Conservation (phyloP, 2,113 vertebrate species). For the Illadopsis cleaveri region DNA sequence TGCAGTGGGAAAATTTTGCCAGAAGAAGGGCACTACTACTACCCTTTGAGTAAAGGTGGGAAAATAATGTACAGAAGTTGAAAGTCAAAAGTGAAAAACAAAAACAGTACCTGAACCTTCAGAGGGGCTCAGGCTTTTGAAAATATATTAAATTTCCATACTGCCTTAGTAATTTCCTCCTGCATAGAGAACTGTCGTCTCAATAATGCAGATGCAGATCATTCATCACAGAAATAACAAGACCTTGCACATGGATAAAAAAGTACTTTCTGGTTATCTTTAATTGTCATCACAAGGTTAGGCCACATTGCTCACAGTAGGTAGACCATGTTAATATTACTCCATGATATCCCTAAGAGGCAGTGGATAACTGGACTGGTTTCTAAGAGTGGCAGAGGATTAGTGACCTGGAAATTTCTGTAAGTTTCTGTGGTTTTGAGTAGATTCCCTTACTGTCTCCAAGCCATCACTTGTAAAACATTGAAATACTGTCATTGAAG, state of each 20-base stretch:
- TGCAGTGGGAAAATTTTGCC: neutral
- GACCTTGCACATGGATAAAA: neutral
- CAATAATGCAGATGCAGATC: neutral
- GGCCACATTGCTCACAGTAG: neutral
- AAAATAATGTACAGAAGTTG: neutral
- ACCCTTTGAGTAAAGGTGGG: neutral
- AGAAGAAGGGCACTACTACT: neutral
- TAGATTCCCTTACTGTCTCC: neutral
- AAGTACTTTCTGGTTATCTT: neutral
- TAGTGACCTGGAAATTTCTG: neutral
- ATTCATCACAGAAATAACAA: neutral
- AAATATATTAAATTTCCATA: neutral
- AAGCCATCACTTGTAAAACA: neutral
- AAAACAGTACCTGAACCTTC: neutral
- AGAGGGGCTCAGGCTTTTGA: neutral
- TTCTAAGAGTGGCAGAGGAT: neutral
- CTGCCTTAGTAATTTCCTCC: neutral
- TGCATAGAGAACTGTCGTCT: neutral
- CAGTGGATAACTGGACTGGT: neutral
- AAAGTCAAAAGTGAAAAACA: neutral
- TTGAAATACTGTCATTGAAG: neutral
- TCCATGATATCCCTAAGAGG: neutral
- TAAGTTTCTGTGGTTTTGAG: neutral
- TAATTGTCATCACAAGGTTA: neutral
- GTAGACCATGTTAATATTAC: neutral